phyloP scores from a whole-genome alignment of 1,140 invertebrate genomes.

The Nilaparvata lugens region DNA sequence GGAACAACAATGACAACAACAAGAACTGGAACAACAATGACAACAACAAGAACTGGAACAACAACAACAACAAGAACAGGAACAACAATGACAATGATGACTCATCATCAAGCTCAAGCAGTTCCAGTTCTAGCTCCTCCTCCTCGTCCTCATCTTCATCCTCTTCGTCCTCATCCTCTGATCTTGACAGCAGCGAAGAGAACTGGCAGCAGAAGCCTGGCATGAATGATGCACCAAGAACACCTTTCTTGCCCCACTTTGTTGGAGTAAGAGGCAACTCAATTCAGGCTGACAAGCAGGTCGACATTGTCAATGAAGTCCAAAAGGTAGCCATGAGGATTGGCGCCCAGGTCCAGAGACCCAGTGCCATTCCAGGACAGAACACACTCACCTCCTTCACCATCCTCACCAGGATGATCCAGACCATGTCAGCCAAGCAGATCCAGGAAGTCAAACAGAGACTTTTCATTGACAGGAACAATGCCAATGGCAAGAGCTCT shows the following conservation, averaged over 20 bases:
- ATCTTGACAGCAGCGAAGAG: slow-evolving; percentile 28
- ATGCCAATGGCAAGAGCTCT: slow-evolving; percentile 17
- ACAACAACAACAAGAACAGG: slow-evolving; percentile 26
- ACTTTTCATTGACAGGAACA: slow-evolving; percentile 19
- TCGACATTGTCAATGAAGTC: slow-evolving; percentile 34
- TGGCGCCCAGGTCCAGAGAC: slow-evolving; percentile 43
- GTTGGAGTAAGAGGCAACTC: slow-evolving; percentile 42
- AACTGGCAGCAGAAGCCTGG: slow-evolving; percentile 36
- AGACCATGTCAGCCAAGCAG: slow-evolving; percentile 47
- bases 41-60: too few relatives aligned
- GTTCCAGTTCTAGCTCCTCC: slow-evolving; percentile 25
- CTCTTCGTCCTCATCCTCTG: slow-evolving; percentile 1
- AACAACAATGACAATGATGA: slow-evolving; percentile 14
- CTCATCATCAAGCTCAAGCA: slow-evolving; percentile 13
- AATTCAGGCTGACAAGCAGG: slow-evolving; percentile 31
- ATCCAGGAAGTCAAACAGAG: slow-evolving; percentile 34
- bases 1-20: slow-evolving; percentile 9
- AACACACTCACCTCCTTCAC: slow-evolving; percentile 50
- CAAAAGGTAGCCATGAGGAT: slow-evolving; percentile 45
- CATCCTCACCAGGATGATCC: slow-evolving; percentile 44
- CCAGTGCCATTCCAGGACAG: slow-evolving; percentile 42
- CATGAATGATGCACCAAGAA: slow-evolving; percentile 36
- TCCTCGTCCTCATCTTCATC: background rate
- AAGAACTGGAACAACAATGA: slow-evolving; percentile 1
- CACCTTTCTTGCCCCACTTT: slow-evolving; percentile 40